Conservation (phyloP, 2,888 invertebrate species). For the Melinaea menophilus region DNA sequence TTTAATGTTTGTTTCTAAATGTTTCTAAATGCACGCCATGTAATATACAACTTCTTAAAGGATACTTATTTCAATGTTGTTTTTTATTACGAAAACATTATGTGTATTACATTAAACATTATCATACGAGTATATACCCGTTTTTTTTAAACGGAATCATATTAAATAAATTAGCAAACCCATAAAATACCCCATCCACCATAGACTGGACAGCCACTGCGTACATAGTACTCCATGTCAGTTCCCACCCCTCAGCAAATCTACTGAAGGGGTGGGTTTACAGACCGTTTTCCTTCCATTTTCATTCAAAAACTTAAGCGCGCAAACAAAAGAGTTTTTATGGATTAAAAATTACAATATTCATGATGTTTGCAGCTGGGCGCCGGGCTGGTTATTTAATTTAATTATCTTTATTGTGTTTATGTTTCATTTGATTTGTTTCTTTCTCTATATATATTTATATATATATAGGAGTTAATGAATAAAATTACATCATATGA, state of each 20-base stretch:
- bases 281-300: slow-evolving; percentile 28
- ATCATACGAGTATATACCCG: not conserved
- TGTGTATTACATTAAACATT: not conserved
- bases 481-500: no score
- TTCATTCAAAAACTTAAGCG: slow-evolving; percentile 30
- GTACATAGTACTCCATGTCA: slow-evolving; percentile 26
- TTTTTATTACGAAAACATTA: no score
- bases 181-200: slow-evolving; percentile 21
- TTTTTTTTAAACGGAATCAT: not conserved
- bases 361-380: slow-evolving; percentile 29
- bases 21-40: no score
- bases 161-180: slow-evolving; percentile 22
- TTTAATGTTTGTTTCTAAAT: no score
- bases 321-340: slow-evolving; percentile 32
- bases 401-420: slow-evolving; percentile 11
- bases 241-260: slow-evolving; percentile 30
- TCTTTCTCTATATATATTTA: not conserved
- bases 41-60: no score
- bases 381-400: slow-evolving; percentile 11
- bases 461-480: no score
- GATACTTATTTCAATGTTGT: no score
- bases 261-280: slow-evolving; percentile 7
- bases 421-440: not conserved
- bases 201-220: slow-evolving; percentile 24
- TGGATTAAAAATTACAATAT: slow-evolving; percentile 33